Conservation (phyloP, 1,140 invertebrate species). For the Sesamia nonagrioides region DNA sequence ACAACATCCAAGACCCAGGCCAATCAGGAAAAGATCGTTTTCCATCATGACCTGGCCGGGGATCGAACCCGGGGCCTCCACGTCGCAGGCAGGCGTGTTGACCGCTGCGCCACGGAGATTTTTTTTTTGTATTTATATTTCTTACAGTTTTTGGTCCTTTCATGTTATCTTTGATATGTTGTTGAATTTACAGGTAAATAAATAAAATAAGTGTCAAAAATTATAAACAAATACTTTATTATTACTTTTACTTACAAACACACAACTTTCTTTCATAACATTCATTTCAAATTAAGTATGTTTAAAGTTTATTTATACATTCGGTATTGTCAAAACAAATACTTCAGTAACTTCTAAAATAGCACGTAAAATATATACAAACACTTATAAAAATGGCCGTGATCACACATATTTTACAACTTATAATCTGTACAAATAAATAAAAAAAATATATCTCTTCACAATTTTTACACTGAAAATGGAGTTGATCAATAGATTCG, state of each 20-base stretch:
- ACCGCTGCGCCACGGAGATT: no score
- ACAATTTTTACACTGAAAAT: background rate
- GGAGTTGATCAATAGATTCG: background rate
- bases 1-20: no score
- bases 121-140: background rate
- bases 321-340: background rate
- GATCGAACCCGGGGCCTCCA: no score
- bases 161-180: background rate
- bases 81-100: no score
- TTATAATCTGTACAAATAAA: conserved; percentile 41
- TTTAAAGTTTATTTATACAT: conserved; percentile 4
- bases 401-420: conserved; percentile 36
- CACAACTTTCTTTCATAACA: conserved; percentile 23
- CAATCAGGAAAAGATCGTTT: no score
- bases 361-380: conserved; percentile 18
- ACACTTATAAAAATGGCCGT: conserved; percentile 12
- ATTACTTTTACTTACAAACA: conserved; percentile 19
- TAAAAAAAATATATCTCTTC: background rate
- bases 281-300: conserved; percentile 14
- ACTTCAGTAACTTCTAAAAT: conserved; percentile 24
- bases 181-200: background rate
- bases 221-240: conserved; percentile 31
- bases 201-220: background rate
- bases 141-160: background rate
- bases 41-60: no score